Base-by-base conservation (phyloP, 2,797 vertebrate species). In the Paramormyrops hopkinsi region DNA sequence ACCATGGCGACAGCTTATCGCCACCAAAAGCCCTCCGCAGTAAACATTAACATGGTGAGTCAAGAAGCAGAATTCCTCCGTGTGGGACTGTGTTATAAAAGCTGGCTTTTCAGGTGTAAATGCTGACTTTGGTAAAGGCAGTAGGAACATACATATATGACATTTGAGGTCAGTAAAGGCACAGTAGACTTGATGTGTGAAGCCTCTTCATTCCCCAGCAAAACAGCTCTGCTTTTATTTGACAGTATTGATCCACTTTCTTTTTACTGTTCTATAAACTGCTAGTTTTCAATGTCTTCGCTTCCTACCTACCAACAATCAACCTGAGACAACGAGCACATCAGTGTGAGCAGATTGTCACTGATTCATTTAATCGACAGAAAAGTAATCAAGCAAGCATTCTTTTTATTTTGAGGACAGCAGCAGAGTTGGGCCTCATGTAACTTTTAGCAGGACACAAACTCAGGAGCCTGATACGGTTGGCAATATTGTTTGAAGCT, bases 1-100 rank as follows among this genome's bases (percentile, higher is more conserved):
- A 94, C 95, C 95, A 97, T 96, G 96, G 97, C 90, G 93, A 98
- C 96, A 94, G 94, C 95, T 96, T 96, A 96, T 93, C 96, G 95
- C 95, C 90, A 91, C 93, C 92, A 92, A 92, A 91, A 96, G 94
- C 96, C 97, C 97, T 97, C 96, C 97, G 96, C 95, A 97, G 95
- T 95, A 96, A 97, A 97, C 96, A 97, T 97, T 97, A 97, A 94
- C 95, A 94, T 92, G 90, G 95, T 90, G 91, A 92, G 14, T 46
- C 19, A 33, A 69, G 65, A 69, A 69, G 29, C 37, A 79, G 37
- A 79, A 44, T 19, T 17, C 17, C 14, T 33, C 33, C 2, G 17
- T 79, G 5, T 73, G 9, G 9, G 25, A 37, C 65, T 73, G 11
- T 73, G 3, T 73, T 73, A 79, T 79, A 19, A n/a, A 79, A 79